Percentiles rank a stretch among this genome's conserved stretches.
Evolutionary conservation across 2,888 invertebrate species (phyloP).

Genomic region (Pomacea canaliculata): DNA sequence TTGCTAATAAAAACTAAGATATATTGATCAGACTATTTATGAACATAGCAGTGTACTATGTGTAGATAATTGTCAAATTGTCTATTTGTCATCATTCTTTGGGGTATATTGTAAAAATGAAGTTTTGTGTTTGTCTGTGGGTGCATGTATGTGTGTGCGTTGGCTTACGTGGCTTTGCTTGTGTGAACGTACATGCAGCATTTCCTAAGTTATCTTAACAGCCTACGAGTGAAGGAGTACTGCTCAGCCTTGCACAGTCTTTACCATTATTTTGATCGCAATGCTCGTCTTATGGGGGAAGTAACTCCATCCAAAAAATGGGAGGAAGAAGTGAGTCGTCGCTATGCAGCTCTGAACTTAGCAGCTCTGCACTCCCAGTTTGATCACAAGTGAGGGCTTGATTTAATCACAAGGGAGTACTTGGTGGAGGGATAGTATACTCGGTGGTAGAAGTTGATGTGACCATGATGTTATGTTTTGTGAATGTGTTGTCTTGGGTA

Average conservation of each 20-base stretch:
- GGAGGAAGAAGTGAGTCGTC: slow-evolving; percentile 71
- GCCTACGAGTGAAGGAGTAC: slow-evolving; percentile 87
- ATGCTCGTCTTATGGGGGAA: slow-evolving; percentile 65
- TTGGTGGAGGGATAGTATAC: too few species aligned
- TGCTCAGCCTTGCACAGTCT: slow-evolving; percentile 85
- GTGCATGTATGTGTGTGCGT: background rate
- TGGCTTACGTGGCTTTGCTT: slow-evolving; percentile 70
- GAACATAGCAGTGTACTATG: too few species aligned
- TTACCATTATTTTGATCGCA: slow-evolving; percentile 83
- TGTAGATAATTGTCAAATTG: too few species aligned
- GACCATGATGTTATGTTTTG: background rate
- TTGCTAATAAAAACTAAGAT: too few species aligned
- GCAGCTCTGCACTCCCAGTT: slow-evolving; percentile 90
- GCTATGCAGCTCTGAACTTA: slow-evolving; percentile 91
- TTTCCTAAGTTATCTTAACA: slow-evolving; percentile 91
- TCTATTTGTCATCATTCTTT: too few species aligned
- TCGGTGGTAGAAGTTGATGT: too few species aligned
- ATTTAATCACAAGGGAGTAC: too few species aligned
- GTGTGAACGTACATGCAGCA: slow-evolving; percentile 76
- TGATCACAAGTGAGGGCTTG: slow-evolving; percentile 78
- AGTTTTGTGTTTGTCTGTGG: background rate
- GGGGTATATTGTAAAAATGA: too few species aligned
- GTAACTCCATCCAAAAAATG: slow-evolving; percentile 38
- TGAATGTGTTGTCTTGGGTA: too few species aligned
- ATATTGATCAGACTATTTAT: too few species aligned